Percentiles rank a stretch among this genome's conserved stretches.
These are phyloP conservation scores for Aurelia sp. DNA, from an alignment of 30 jellyfish, hydroid and myxozoan species.

Conservation along the genomic window DNA sequence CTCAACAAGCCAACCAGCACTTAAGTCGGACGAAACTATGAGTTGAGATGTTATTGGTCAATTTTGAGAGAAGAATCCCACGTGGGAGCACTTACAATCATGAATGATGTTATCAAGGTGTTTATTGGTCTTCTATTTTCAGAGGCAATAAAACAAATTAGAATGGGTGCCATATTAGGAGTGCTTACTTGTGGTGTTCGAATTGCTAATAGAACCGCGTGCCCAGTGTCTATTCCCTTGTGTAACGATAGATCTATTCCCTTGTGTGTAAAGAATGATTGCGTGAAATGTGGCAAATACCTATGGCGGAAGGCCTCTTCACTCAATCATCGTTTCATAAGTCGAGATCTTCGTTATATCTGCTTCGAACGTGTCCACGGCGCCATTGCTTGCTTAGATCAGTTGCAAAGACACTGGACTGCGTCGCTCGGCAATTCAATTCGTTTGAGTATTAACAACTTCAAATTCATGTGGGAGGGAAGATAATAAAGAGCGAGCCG, in stretches of 20 bases:
- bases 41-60: conserved; percentile 13
- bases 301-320: conserved; percentile 67
- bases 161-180: conserved; percentile 82
- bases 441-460: conserved; percentile 46
- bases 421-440: conserved; percentile 18
- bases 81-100: conserved; percentile 59
- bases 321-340: conserved; percentile 45
- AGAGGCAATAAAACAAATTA: conserved; percentile 78
- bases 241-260: conserved; percentile 79
- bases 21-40: not conserved
- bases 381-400: not conserved
- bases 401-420: not conserved
- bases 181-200: conserved; percentile 87
- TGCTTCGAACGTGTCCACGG: not conserved
- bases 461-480: conserved; percentile 65
- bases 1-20: conserved; percentile 11
- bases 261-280: conserved; percentile 72
- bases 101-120: conserved; percentile 65
- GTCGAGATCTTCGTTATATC: not conserved
- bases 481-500: conserved; percentile 39
- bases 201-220: conserved; percentile 99
- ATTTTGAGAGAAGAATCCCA: conserved; percentile 46
- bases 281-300: conserved; percentile 77
- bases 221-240: conserved; percentile 95
- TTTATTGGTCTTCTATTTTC: conserved; percentile 75